These are phyloP conservation scores for Gracilinanus agilis DNA, from an alignment of 2,113 vertebrate species.

Conservation along the genomic window DNA sequence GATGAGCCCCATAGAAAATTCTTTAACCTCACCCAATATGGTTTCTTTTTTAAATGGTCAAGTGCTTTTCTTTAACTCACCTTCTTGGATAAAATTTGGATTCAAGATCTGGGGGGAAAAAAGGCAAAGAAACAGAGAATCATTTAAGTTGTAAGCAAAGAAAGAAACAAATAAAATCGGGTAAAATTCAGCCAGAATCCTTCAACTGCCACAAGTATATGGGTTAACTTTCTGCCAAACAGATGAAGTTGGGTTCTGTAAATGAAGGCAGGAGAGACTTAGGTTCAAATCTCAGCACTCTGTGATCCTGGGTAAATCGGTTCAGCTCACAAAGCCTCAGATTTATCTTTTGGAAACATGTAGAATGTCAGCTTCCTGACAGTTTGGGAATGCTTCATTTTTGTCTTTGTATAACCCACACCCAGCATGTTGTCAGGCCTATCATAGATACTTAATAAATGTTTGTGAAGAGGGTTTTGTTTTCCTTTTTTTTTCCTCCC, in stretches of 20 bases:
- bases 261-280: neutral
- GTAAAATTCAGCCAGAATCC: neutral
- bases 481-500: neutral
- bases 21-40: neutral
- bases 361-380: neutral
- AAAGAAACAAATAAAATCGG: neutral
- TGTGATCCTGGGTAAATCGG: neutral
- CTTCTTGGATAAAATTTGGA: slow-evolving; percentile 99
- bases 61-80: slow-evolving; percentile 85
- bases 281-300: neutral
- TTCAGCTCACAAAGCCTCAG: neutral
- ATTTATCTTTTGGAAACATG: neutral
- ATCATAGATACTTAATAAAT: neutral
- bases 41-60: neutral
- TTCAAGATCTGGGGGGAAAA: slow-evolving; percentile 96
- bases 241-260: neutral
- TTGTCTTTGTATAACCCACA: neutral
- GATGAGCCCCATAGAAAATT: neutral
- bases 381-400: neutral
- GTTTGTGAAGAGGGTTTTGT: neutral
- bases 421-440: neutral
- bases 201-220: neutral
- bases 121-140: slow-evolving; percentile 81
- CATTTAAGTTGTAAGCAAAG: slow-evolving; percentile 70
- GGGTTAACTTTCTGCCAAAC: neutral